These are phyloP conservation scores for Pristionchus arcanus DNA, from an alignment of 2,888 invertebrate species.

Conservation along the genomic window DNA sequence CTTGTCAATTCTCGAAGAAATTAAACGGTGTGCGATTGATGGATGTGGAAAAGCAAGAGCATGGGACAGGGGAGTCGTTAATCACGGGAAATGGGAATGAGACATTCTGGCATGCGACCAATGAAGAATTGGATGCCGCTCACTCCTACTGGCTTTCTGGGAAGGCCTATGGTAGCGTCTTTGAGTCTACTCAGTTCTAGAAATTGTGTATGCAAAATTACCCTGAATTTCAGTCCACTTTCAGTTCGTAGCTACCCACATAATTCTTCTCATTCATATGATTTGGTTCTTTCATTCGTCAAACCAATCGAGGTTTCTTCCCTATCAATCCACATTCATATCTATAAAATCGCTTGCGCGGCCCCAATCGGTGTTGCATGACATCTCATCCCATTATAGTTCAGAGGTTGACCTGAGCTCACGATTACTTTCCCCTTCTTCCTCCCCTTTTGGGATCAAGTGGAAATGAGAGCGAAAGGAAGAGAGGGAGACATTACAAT, in stretches of 20 bases:
- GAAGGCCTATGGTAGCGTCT: conserved; percentile 20
- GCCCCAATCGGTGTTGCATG: conserved; percentile 32
- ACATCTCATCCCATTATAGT: conserved; percentile 31
- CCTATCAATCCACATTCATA: background rate
- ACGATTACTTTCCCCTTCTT: conserved; percentile 50
- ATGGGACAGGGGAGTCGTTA: conserved; percentile 4
- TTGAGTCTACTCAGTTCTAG: background rate
- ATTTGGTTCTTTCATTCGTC: background rate
- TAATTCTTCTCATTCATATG: background rate
- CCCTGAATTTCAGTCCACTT: no score
- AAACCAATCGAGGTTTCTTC: background rate
- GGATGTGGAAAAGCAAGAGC: background rate
- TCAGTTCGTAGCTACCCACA: no score
- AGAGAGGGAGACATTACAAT: conserved; percentile 40
- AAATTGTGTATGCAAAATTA: background rate
- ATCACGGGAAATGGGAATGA: conserved; percentile 44
- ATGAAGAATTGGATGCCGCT: conserved; percentile 12
- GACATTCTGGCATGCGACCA: conserved; percentile 44
- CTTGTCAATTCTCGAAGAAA: conserved; percentile 35
- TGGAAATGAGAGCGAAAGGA: conserved; percentile 54
- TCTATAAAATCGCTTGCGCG: background rate
- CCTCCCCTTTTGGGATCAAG: background rate
- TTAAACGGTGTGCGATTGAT: conserved; percentile 51
- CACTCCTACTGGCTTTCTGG: background rate
- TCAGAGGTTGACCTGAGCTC: conserved; percentile 23